Evolutionary conservation across 1,140 invertebrate species (phyloP), one percentile per base, ranked within the genome.

Genomic region (Drosophila pectinifera): DNA sequence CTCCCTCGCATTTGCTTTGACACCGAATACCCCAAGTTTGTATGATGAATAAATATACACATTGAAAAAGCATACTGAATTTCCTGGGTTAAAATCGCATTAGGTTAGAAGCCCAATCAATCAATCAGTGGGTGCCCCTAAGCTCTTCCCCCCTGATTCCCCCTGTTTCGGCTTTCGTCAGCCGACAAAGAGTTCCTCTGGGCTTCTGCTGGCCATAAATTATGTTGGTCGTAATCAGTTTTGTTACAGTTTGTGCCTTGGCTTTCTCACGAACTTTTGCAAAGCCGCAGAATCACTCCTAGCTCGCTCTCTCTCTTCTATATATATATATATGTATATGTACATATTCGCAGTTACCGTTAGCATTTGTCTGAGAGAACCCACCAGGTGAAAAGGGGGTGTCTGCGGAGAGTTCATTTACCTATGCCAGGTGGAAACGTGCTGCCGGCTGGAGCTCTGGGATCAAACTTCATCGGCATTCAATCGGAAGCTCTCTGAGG

Each of bases 181-280:
- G 28, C 53, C 48, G 24, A 68, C 72, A 82, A 42, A 74, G 63
- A 68, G 73, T 74, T 78, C 83, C 78, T 78, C 69, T 75, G 57
- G 75, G 68, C 63, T 82, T 68, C 18, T 54, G 74, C 54, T 55
- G 75, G 58, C 78, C 83, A 86, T 86, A 86, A 88, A 86, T 88
- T 76, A 88, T 76, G 63, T 68, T 77, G 73, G 73, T 36, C 79
- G 83, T 88, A 86, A 86, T 88, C 83, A 83, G 68, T 79, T 86
- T 83, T 80, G 83, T 83, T 88, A 88, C 84, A 89, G 84, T 88
- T 88, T 84, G 68, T 72, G 38, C 43, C 45, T 48, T 31, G 73
- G 34, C 51, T 61, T 86, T 86, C 75, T 83, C 79, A 88, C 75
- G 83, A 77, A 70, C 56, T 77, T 78, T 78, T 55, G 63, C 64